These are phyloP conservation scores for Perdita meconis DNA, from an alignment of 2,888 invertebrate genomes.

Conservation along the genomic window DNA sequence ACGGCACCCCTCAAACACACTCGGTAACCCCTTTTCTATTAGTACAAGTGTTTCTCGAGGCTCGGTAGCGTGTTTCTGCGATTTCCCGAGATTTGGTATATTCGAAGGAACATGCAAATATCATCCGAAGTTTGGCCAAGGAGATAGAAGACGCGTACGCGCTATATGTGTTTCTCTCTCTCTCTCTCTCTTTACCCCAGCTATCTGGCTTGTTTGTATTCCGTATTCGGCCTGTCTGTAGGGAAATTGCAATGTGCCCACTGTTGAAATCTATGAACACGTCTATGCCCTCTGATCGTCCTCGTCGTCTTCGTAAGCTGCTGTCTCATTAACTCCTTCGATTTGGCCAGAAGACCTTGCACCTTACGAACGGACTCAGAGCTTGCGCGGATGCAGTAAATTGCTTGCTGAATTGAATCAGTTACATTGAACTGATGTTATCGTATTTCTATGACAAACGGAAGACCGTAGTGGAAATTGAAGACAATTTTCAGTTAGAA, in stretches of 20 bases:
- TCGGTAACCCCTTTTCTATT: constrained; percentile 60
- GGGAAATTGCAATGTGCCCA: constrained; percentile 66
- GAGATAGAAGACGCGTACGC: constrained; percentile 55
- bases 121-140: constrained; percentile 72
- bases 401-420: constrained; percentile 35
- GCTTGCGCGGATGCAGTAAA: constrained; percentile 19
- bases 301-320: constrained; percentile 20
- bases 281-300: constrained; percentile 40
- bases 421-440: no score
- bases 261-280: constrained; percentile 58
- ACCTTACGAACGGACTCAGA: constrained; percentile 24
- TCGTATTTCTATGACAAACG: no score
- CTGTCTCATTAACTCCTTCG: no score
- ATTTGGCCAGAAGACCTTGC: constrained; percentile 27
- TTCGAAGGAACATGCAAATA: constrained; percentile 77
- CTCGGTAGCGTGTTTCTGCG: constrained; percentile 31
- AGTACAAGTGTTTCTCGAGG: constrained; percentile 49
- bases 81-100: constrained; percentile 66
- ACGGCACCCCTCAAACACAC: constrained; percentile 35
- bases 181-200: constrained; percentile 1
- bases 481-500: no score
- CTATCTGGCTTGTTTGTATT: constrained; percentile 66
- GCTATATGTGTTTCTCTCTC: constrained; percentile 27
- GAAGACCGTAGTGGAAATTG: no score
- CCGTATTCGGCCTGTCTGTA: constrained; percentile 61